Evolutionary conservation across 1,140 invertebrate genomes (phyloP).

Genomic region (Atta colombica): DNA sequence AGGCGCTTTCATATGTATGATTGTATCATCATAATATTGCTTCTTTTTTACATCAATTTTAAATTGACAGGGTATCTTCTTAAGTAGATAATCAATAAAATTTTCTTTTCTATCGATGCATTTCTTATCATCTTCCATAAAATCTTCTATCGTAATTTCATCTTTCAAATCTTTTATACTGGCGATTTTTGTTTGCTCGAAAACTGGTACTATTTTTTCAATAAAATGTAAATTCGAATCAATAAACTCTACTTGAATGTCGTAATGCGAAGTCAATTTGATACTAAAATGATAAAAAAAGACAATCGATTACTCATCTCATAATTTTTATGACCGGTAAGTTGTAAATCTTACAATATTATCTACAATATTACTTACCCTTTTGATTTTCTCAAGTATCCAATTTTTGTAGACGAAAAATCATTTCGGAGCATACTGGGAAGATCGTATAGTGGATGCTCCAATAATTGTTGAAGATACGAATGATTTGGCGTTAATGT

Average conservation of each 20-base stretch:
- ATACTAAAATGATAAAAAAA: conserved; percentile 75
- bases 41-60: conserved; percentile 75
- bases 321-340: background rate
- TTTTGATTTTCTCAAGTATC: conserved; percentile 79
- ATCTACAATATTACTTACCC: conserved; percentile 77
- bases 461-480: conserved; percentile 79
- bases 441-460: conserved; percentile 75
- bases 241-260: conserved; percentile 73
- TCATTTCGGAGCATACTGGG: conserved; percentile 77
- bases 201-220: conserved; percentile 79
- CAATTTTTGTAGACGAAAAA: conserved; percentile 80
- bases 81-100: conserved; percentile 78
- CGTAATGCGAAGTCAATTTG: conserved; percentile 75
- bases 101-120: conserved; percentile 66
- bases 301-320: background rate
- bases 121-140: background rate
- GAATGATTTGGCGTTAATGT: conserved; percentile 82
- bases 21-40: conserved; percentile 66
- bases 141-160: conserved; percentile 63
- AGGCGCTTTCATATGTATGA: background rate
- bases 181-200: conserved; percentile 70
- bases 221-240: conserved; percentile 79
- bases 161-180: conserved; percentile 65
- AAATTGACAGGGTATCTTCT: conserved; percentile 70
- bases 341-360: background rate